Percentiles rank a stretch among this genome's conserved stretches.
phyloP scores from a whole-genome alignment of 2,113 vertebrate species.

The Pitta sordida region DNA sequence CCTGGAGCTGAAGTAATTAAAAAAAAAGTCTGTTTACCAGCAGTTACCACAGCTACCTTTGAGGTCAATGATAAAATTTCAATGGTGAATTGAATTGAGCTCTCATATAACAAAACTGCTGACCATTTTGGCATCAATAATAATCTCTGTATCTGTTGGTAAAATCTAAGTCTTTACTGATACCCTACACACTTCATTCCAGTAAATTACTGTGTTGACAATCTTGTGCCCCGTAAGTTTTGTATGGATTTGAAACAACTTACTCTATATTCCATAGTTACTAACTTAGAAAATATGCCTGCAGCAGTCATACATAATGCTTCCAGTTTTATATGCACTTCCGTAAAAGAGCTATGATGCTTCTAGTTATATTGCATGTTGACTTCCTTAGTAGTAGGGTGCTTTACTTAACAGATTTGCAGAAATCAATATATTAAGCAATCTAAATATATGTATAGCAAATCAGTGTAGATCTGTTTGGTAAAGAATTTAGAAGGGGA shows the following conservation, averaged over 20 bases:
- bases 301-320: constrained; percentile 27
- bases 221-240: background rate
- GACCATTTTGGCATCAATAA: background rate
- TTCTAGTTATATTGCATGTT: constrained; percentile 42
- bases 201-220: background rate
- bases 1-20: background rate
- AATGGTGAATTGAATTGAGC: background rate
- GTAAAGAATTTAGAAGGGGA: background rate
- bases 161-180: background rate
- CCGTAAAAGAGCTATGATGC: constrained; percentile 20
- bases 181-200: background rate
- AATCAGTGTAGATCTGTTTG: background rate
- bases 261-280: constrained; percentile 28
- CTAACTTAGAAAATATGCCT: constrained; percentile 45
- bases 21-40: background rate
- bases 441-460: background rate
- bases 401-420: constrained; percentile 42
- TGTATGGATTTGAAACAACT: constrained; percentile 53
- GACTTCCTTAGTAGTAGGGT: background rate
- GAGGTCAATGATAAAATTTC: background rate
- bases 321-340: constrained; percentile 40
- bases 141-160: background rate
- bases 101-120: background rate
- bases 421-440: background rate
- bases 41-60: background rate